phyloP scores from a whole-genome alignment of 2,113 vertebrate genomes.

The Lepisosteus oculatus region DNA sequence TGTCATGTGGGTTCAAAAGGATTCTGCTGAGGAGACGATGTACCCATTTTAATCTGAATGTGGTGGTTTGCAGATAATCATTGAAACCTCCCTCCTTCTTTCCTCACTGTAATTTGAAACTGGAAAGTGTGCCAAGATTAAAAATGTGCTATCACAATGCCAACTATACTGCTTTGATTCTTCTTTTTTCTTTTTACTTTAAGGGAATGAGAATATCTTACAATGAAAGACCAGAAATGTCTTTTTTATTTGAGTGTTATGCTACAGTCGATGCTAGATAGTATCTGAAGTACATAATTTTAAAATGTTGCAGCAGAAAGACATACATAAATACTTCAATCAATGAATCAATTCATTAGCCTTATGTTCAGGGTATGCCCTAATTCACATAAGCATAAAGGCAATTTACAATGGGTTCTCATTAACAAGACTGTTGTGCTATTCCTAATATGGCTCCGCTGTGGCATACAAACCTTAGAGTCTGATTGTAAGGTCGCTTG shows the following conservation, averaged over 20 bases:
- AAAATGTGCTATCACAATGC: background rate
- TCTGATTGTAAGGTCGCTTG: background rate
- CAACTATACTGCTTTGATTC: no score
- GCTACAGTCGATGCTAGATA: background rate
- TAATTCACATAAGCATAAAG: background rate
- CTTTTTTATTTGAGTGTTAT: background rate
- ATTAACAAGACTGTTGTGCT: background rate
- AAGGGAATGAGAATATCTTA: background rate
- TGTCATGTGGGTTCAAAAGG: slow-evolving; percentile 37
- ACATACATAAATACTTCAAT: no score
- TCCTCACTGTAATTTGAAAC: slow-evolving; percentile 20
- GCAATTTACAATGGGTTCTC: background rate
- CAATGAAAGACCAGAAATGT: slow-evolving; percentile 5
- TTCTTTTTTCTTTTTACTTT: no score
- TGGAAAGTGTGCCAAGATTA: slow-evolving; percentile 10
- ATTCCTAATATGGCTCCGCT: background rate
- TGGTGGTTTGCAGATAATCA: slow-evolving; percentile 4
- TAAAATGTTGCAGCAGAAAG: no score
- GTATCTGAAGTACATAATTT: no score
- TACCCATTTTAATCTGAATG: slow-evolving; percentile 26
- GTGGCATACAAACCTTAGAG: background rate
- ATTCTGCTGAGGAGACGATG: slow-evolving; percentile 29
- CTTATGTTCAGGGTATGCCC: background rate
- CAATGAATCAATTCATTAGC: no score
- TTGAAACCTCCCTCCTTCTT: slow-evolving; percentile 1